Conservation (phyloP, 2,888 invertebrate species). For the Stramonita haemastoma region DNA sequence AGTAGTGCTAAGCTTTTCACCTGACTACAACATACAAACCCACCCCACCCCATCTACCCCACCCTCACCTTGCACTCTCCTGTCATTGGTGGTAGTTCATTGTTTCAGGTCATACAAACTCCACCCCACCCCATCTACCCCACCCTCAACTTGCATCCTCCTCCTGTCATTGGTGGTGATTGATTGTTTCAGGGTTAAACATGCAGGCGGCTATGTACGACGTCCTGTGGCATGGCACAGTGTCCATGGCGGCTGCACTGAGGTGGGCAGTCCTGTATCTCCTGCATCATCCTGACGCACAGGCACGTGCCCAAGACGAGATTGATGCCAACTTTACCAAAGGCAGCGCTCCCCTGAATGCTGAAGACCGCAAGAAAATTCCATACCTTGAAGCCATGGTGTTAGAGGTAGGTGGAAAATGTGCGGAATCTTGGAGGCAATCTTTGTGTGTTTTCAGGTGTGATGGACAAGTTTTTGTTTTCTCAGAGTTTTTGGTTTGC, state of each 20-base stretch:
- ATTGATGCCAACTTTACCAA: constrained; percentile 35
- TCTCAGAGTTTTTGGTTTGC: no score
- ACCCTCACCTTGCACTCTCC: no score
- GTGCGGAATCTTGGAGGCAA: neutral
- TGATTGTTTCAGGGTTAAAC: constrained; percentile 30
- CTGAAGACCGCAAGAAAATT: constrained; percentile 25
- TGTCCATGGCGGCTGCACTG: constrained; percentile 43
- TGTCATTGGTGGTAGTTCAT: no score
- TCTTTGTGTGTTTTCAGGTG: no score
- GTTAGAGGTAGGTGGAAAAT: constrained; percentile 24
- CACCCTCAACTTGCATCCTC: no score
- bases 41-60: no score
- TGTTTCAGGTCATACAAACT: no score
- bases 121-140: no score
- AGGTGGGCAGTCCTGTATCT: constrained; percentile 49
- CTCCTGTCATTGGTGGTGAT: no score
- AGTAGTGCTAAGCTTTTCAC: no score
- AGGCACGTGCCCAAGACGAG: constrained; percentile 35
- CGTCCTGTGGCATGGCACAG: constrained; percentile 50
- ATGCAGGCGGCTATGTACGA: constrained; percentile 50
- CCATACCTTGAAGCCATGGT: constrained; percentile 39
- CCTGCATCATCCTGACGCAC: constrained; percentile 40
- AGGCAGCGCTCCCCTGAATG: constrained; percentile 12
- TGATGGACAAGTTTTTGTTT: no score
- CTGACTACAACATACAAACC: no score